Conservation (phyloP, 2,797 vertebrate genomes). For the Pipistrellus nathusii region DNA sequence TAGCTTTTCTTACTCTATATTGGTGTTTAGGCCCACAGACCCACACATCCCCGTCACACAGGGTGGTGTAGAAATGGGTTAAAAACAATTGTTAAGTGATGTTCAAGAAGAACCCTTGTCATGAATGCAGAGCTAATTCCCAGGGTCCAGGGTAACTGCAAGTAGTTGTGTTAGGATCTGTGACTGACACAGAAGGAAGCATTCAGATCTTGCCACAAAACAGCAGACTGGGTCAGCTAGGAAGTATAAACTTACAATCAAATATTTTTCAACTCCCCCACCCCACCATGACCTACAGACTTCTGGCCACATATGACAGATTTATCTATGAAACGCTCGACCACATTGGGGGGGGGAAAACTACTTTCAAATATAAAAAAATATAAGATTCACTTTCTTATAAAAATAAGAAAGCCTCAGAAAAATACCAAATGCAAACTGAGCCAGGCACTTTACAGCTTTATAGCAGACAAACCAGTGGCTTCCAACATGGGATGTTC, state of each 20-base stretch:
- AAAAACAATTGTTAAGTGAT: background rate
- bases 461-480: too few species aligned
- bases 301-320: background rate
- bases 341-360: background rate
- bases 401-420: background rate
- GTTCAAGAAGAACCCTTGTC: background rate
- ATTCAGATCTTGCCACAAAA: background rate
- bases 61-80: background rate
- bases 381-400: background rate
- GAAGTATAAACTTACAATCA: background rate
- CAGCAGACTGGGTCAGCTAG: background rate
- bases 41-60: background rate
- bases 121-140: background rate
- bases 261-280: background rate
- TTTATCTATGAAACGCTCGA: background rate
- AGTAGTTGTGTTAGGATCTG: background rate
- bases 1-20: background rate
- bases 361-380: background rate
- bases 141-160: background rate
- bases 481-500: background rate
- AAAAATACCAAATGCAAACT: background rate
- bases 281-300: background rate
- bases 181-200: background rate
- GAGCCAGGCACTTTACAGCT: background rate
- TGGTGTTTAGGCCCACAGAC: background rate